Evolutionary conservation across 2,888 invertebrate genomes (phyloP).

Genomic region (Apocheima hispidaria): DNA sequence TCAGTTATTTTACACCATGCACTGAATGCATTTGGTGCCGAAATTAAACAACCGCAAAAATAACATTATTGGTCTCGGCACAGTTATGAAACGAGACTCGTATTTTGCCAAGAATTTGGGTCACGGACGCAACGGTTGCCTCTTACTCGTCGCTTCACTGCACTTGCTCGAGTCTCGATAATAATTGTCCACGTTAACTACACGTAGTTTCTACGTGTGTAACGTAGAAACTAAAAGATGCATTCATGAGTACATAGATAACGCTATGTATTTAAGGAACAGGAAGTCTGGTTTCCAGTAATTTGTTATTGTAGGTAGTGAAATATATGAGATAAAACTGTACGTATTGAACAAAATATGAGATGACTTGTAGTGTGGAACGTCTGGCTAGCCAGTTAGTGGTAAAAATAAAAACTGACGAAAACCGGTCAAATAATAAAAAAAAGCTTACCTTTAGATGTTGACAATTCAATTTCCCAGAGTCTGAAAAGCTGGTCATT

Average conservation of each 20-base stretch:
- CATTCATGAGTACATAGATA: slow-evolving; percentile 18
- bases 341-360: slow-evolving; percentile 2
- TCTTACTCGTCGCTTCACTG: slow-evolving; percentile 79
- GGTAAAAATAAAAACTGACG: background rate
- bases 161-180: slow-evolving; percentile 68
- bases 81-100: slow-evolving; percentile 70
- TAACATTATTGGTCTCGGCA: slow-evolving; percentile 58
- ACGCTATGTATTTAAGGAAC: slow-evolving; percentile 16
- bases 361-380: background rate
- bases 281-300: slow-evolving; percentile 11
- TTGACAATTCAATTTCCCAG: slow-evolving; percentile 89
- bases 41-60: slow-evolving; percentile 54
- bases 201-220: slow-evolving; percentile 32
- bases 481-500: slow-evolving; percentile 92
- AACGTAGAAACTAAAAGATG: slow-evolving; percentile 29
- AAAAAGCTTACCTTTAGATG: slow-evolving; percentile 66
- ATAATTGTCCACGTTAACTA: slow-evolving; percentile 63
- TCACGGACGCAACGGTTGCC: slow-evolving; percentile 76
- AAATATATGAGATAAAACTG: slow-evolving; percentile 23
- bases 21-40: slow-evolving; percentile 15
- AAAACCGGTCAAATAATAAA: background rate
- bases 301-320: slow-evolving; percentile 45
- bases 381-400: background rate
- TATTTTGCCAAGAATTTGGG: slow-evolving; percentile 77
- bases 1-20: slow-evolving; percentile 39